Evolutionary conservation across 1,140 invertebrate species (phyloP), one percentile per base, ranked within the genome.

Genomic region (Maniola jurtina): DNA sequence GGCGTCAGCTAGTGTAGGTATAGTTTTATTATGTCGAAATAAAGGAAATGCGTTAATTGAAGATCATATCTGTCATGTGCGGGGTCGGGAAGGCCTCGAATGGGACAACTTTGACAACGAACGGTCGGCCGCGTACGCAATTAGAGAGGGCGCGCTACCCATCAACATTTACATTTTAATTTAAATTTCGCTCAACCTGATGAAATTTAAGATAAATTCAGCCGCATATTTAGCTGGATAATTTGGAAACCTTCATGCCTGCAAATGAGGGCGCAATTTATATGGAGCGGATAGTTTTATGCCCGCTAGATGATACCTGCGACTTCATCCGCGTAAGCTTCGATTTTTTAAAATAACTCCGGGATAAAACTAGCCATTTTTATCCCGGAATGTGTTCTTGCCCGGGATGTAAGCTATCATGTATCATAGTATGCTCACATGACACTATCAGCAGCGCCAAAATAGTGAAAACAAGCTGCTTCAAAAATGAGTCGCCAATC

Each of bases 131-230:
- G 79, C 83, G 66, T 68, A 83, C 76, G 79, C 83, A 86, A 88
- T 88, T 88, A 88, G 80, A 83, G 71, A 77, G 79, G 74, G 72
- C 80, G 72, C 70, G 33, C 68, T 72, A 62, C 75, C 80, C 75
- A 68, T 77, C 82, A 86, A 83, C 85, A 89, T 89, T 89, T 89
- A 88, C 87, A 89, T 89, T 89, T 89, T 86, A 89, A 89, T 88
- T 86, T 83, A 83, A 88, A 89, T 85, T 84, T 85, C 80, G 65
- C 74, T 79, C 78, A 81, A 85, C 84, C 77, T 86, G 83, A 84
- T 84, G 79, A 84, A 84, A 88, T 89, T 86, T 79, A 72, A 86
- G 83, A 88, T 88, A 88, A 89, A 84, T 84, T 87, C 73, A 77
- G 74, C 69, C 67, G 75, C 76, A 80, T 83, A 82, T 88, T 86